Base-by-base conservation (phyloP, 53 echinoderm and acorn worm species). In the Holothuria leucospilota region DNA sequence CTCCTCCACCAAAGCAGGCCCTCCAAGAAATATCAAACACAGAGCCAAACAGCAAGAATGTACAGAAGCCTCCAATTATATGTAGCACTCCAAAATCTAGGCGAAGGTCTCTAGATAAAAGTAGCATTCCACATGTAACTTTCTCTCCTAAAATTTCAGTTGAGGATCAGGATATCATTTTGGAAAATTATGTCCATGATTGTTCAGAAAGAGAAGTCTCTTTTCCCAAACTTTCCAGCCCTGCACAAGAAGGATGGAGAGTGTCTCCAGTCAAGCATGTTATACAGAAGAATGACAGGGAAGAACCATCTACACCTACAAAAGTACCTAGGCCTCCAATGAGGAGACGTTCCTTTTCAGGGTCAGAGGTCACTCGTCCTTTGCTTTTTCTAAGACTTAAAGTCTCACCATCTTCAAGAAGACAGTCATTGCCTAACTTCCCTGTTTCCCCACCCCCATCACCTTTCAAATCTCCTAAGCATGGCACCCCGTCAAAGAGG, bases 221-320 rank as follows among this genome's bases (percentile, higher is more conserved):
- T 68, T 99, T 99, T 27, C 99, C 99, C 18, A 95, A 93, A 70
- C 91, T 94, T 49, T 96, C 94, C 69, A 96, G 96, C 86, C 96
- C 96, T 46, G 68, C 72, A 6, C 93, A 90, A 69, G 77, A 86
- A 20, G 93, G 91, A 24, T 39, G 69, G 34, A 87, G 91, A 24
- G 68, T 90, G 40, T 93, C 94, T 39, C 96, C 94, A 4, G 93
- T 96, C n/a, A 94, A 93, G 41, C 88, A 93, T 62, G 63, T 92
- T 27, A 79, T 80, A 3, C 77, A 53, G 29, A 69, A 16, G 11
- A 79, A 87, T 13, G 64, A 40, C 15, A 83, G 74, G 77, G 65
- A 23, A 13, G 10, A 7, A 21, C 23, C 42, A n/a, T n/a, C 52
- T 16, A 64, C 84, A 14, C 49, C 68, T 1, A 67, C 23, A 20